Conservation (phyloP, 2,113 vertebrate species). For the Accipiter virgatus region DNA sequence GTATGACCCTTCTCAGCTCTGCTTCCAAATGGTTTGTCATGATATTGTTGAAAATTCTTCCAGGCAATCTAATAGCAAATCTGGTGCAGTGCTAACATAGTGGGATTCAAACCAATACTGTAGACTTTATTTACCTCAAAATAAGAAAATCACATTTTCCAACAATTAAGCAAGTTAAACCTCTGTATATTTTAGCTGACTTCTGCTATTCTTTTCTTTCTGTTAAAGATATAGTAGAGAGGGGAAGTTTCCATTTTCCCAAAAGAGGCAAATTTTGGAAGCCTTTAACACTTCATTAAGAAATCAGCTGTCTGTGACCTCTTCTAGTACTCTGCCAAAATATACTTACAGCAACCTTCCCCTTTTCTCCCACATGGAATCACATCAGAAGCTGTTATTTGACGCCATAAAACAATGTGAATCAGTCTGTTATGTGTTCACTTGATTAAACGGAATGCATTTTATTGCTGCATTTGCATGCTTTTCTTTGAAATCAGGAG, state of each 20-base stretch:
- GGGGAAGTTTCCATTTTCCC: constrained; percentile 1
- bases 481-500: constrained; percentile 49
- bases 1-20: neutral
- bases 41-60: neutral
- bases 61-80: neutral
- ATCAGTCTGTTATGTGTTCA: constrained; percentile 55
- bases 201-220: neutral
- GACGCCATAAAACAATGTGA: constrained; percentile 50
- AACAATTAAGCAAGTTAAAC: constrained; percentile 18
- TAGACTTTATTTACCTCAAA: constrained; percentile 28
- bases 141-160: constrained; percentile 5
- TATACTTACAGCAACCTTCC: constrained; percentile 30
- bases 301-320: constrained; percentile 24
- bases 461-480: constrained; percentile 59
- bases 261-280: constrained; percentile 36
- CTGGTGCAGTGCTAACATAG: neutral
- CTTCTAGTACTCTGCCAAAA: constrained; percentile 53
- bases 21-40: constrained; percentile 36
- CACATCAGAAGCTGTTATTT: constrained; percentile 50
- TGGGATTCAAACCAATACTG: neutral
- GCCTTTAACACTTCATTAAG: constrained; percentile 48
- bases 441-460: constrained; percentile 65
- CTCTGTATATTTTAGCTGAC: constrained; percentile 3
- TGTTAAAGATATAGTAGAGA: neutral
- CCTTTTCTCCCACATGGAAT: neutral